A percentile compares a stretch with the other conserved stretches of the same genome.
phyloP scores from a whole-genome alignment of 2,113 vertebrate species.

The Lepus timidus region DNA sequence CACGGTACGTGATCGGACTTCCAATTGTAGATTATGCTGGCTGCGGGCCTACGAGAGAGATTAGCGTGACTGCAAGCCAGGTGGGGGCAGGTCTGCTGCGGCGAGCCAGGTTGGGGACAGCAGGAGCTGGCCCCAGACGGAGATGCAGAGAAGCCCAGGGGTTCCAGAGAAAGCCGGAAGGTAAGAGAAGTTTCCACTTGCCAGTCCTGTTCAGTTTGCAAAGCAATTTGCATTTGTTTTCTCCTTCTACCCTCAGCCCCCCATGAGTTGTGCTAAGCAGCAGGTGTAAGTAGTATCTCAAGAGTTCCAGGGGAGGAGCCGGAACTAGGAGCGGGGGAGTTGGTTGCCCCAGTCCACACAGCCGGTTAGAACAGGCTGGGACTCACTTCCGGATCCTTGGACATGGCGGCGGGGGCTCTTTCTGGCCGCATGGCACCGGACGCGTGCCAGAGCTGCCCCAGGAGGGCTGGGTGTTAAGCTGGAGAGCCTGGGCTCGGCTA shows the following conservation, averaged over 20 bases:
- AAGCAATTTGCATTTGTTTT: neutral
- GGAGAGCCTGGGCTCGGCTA: conserved; percentile 12
- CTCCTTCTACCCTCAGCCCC: neutral
- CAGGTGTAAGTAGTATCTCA: rapidly evolving
- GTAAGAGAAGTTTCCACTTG: neutral
- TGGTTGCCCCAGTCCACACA: neutral
- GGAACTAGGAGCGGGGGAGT: neutral
- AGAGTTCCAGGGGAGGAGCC: neutral
- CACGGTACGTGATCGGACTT: neutral
- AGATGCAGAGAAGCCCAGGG: neutral
- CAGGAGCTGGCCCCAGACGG: neutral
- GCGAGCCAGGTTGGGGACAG: neutral
- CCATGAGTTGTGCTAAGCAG: neutral
- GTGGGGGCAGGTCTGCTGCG: rapidly evolving
- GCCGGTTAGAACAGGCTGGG: neutral
- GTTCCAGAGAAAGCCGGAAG: neutral
- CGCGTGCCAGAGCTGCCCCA: rapidly evolving
- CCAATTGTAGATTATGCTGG: neutral
- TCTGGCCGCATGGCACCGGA: rapidly evolving
- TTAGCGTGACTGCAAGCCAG: neutral
- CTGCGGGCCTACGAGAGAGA: neutral
- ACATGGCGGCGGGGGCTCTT: rapidly evolving
- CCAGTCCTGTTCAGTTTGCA: neutral
- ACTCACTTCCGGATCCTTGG: neutral
- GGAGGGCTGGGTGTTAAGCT: conserved; percentile 5